phyloP scores from a whole-genome alignment of 2,113 vertebrate species.

The Dryoscopus gambensis region DNA sequence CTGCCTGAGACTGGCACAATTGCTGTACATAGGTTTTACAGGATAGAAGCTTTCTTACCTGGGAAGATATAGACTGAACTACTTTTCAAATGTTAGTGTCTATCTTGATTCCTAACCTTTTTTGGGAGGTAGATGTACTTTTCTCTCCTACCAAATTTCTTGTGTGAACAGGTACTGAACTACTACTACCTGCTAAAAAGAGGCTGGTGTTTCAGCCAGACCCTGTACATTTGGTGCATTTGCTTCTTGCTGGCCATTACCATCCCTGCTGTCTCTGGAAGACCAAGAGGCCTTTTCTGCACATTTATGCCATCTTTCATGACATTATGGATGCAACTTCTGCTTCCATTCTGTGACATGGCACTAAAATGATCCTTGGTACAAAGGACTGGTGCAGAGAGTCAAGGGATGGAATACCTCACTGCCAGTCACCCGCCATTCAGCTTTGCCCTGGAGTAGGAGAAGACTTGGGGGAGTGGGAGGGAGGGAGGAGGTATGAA shows the following conservation, averaged over 20 bases:
- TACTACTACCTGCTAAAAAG: neutral
- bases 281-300: neutral
- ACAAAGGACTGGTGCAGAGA: neutral
- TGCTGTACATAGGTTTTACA: neutral
- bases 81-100: neutral
- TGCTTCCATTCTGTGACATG: neutral
- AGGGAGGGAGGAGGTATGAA: neutral
- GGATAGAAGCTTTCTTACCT: neutral
- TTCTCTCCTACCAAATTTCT: neutral
- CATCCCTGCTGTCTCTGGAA: neutral
- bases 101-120: neutral
- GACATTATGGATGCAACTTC: neutral
- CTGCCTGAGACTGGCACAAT: neutral
- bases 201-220: neutral
- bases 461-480: neutral
- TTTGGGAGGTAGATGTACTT: neutral
- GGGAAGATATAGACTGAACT: neutral
- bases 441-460: neutral
- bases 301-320: neutral
- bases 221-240: neutral
- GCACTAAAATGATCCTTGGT: neutral
- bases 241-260: neutral
- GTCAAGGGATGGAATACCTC: neutral
- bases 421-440: neutral
- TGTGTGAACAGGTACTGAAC: neutral